Evolutionary conservation across 2,797 vertebrate species (phyloP), one percentile per base, ranked within the genome.

Genomic region (Champsocephalus esox): DNA sequence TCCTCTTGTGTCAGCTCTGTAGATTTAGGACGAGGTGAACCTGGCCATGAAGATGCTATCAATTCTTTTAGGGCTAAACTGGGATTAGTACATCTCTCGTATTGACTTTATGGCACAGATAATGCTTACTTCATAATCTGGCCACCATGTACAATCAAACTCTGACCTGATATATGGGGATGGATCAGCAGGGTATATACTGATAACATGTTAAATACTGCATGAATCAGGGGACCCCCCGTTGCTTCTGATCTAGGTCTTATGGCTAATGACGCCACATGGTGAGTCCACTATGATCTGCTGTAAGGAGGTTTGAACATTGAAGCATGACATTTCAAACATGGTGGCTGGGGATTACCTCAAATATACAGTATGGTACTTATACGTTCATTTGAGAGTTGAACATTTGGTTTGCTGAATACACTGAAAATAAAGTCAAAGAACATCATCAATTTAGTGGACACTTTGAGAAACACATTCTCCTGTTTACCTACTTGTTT

Each of bases 31-130:
- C 45, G 43, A 83, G 87, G 81, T 83, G 55, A 83, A 83, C 70
- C 71, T 58, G 72, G 70, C 80, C 72, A 73, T 56, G 14, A 88
- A 82, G 77, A 85, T 74, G 82, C 51, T 59, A 58, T 57, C 55
- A 16, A 55, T 55, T 68, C 61, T 83, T 86, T 89, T 55, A 77
- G 78, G 87, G 90, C 63, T 90, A 90, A 94, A 92, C 86, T 82
- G 73, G 89, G 90, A 94, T 93, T 93, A 93, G 73, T 2, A 14
- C 69, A 82, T 82, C 49, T 12, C 85, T 87, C 41, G 3, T 11
- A 21, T 70, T 88, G 89, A 87, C 82, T 80, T 84, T n/a, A 81
- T 74, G 0, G 3, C 59, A 52, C 73, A 79, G 87, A 90, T 89
- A 90, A 89, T 41, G 63, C 16, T 9, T 80, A 54, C 75, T 63